Conservation (phyloP, 2,113 vertebrate species). For the Erinaceus europaeus region DNA sequence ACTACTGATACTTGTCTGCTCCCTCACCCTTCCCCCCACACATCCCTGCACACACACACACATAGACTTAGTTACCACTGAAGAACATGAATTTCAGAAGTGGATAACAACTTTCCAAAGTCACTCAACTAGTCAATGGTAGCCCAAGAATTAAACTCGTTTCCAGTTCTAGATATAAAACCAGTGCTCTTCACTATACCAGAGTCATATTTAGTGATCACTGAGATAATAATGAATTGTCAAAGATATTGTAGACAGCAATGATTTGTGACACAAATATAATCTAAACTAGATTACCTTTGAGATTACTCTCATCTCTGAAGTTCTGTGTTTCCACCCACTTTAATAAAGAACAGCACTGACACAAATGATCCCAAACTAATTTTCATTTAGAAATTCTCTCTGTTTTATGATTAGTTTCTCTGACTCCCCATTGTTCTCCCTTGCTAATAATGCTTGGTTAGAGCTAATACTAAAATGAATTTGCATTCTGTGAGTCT, state of each 20-base stretch:
- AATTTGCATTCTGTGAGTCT: constrained; percentile 18
- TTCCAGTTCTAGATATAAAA: constrained; percentile 20
- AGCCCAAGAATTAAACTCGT: neutral
- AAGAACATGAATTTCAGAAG: neutral
- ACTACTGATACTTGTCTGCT: neutral
- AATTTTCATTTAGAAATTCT: constrained; percentile 32
- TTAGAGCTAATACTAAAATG: constrained; percentile 28
- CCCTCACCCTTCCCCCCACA: neutral
- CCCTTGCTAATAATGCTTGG: constrained; percentile 17
- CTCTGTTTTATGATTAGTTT: constrained; percentile 5
- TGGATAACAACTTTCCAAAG: neutral
- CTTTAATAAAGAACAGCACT: neutral
- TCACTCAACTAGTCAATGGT: neutral
- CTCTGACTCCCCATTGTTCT: neutral
- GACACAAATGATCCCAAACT: neutral
- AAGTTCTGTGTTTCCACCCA: constrained; percentile 7
- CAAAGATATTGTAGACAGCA: neutral
- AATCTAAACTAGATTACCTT: constrained; percentile 2
- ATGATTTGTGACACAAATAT: neutral
- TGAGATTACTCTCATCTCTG: constrained; percentile 17
- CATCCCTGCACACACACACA: neutral
- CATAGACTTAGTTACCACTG: neutral
- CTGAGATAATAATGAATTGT: neutral
- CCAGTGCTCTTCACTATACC: neutral
- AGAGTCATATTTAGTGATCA: constrained; percentile 26